Percentiles rank a stretch among this genome's conserved stretches.
Conservation (phyloP, 2,797 vertebrate genomes). For the Ptychadena robeensis region DNA sequence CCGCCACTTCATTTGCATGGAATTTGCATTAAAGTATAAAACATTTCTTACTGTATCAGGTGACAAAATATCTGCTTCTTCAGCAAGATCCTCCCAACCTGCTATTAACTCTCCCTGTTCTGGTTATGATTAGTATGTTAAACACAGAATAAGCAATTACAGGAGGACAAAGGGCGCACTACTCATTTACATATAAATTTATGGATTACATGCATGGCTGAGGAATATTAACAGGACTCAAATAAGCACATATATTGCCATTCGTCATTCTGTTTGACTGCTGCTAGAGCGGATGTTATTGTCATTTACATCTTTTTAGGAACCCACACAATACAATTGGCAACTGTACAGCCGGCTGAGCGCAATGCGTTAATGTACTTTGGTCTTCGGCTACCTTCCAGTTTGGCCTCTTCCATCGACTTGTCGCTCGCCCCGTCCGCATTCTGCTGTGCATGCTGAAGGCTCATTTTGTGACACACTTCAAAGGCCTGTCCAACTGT, state of each 20-base stretch:
- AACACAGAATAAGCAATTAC: neutral
- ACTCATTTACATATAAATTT: constrained; percentile 24
- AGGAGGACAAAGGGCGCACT: constrained; percentile 1
- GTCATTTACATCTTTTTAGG: constrained; percentile 9
- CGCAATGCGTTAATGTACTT: neutral
- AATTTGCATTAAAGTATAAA: constrained; percentile 24
- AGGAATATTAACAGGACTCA: constrained; percentile 1
- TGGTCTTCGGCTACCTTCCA: constrained; percentile 72
- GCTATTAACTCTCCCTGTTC: neutral
- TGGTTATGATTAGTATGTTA: neutral
- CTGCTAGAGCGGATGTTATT: neutral
- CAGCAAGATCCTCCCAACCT: neutral
- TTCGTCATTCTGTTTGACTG: neutral
- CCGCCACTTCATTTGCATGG: neutral
- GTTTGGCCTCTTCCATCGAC: constrained; percentile 74
- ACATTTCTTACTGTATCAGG: neutral
- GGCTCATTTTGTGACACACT: constrained; percentile 87
- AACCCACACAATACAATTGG: neutral
- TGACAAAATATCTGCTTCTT: constrained; percentile 7
- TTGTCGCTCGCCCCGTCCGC: constrained; percentile 78
- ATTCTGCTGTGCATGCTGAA: constrained; percentile 82
- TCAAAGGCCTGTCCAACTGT: constrained; percentile 88
- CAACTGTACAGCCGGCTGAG: constrained; percentile 5
- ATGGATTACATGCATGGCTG: constrained; percentile 30
- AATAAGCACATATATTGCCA: neutral